These are phyloP conservation scores for Austrofundulus limnaeus DNA, from an alignment of 2,113 vertebrate species.

Conservation along the genomic window DNA sequence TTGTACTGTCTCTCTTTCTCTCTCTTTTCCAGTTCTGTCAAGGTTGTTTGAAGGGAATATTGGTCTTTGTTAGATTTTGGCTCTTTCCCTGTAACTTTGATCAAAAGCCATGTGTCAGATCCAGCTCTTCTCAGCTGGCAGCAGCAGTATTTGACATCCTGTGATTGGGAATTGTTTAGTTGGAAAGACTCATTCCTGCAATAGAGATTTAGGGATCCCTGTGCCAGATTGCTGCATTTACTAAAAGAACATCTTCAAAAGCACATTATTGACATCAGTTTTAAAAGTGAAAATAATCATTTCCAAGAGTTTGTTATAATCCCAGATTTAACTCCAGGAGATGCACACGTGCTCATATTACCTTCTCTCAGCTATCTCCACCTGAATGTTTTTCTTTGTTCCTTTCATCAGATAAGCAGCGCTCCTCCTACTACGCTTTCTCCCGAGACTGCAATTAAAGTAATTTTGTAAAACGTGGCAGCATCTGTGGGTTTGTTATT, in stretches of 20 bases:
- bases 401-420: conserved; percentile 9
- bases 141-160: background rate
- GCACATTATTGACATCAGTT: too few species aligned
- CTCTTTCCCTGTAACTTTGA: background rate
- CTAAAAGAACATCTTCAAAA: too few species aligned
- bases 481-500: conserved; percentile 40
- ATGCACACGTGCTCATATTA: background rate
- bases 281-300: too few species aligned
- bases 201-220: too few species aligned
- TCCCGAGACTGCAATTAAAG: conserved; percentile 43
- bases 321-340: background rate
- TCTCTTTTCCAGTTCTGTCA: background rate
- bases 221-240: background rate
- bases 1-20: background rate
- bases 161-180: background rate
- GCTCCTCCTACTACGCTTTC: conserved; percentile 22
- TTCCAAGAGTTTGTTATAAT: too few species aligned
- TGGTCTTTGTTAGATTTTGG: background rate
- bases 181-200: background rate
- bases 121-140: background rate
- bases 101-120: background rate
- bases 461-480: conserved; percentile 32
- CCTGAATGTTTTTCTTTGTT: conserved; percentile 2
- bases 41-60: background rate
- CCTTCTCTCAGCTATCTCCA: background rate